Evolutionary conservation across 2,888 invertebrate species (phyloP).

Genomic region (Sympetrum striolatum): DNA sequence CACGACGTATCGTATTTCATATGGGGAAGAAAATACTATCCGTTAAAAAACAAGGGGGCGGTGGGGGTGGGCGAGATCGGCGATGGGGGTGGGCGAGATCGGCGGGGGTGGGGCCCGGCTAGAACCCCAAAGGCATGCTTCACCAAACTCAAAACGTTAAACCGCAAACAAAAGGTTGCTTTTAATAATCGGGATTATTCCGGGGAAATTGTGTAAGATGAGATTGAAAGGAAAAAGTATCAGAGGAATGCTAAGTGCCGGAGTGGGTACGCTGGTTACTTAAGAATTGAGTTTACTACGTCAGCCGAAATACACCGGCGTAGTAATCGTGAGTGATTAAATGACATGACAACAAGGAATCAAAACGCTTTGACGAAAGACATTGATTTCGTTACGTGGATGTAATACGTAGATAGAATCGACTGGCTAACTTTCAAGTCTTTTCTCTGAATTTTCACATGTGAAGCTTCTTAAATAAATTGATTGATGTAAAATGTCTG

Average conservation of each 20-base stretch:
- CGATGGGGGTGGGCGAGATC: background rate
- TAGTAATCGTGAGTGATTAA: too few species aligned
- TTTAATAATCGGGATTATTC: slow-evolving; percentile 25
- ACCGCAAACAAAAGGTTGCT: slow-evolving; percentile 31
- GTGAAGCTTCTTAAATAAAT: too few species aligned
- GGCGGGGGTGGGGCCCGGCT: background rate
- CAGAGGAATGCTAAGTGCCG: background rate
- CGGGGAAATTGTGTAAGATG: background rate
- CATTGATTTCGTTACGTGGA: too few species aligned
- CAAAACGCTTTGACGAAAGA: too few species aligned
- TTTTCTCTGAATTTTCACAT: too few species aligned
- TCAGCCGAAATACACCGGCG: too few species aligned
- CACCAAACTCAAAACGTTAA: slow-evolving; percentile 28
- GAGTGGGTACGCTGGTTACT: background rate
- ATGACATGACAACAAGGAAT: too few species aligned
- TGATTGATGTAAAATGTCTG: too few species aligned
- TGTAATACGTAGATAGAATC: too few species aligned
- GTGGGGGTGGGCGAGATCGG: background rate
- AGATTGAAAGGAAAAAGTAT: background rate
- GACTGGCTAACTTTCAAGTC: too few species aligned
- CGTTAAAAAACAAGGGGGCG: background rate
- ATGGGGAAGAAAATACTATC: background rate
- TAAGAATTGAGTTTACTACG: background rate
- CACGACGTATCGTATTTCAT: background rate
- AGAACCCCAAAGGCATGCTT: slow-evolving; percentile 18